These are phyloP conservation scores for Dipodomys spectabilis DNA, from an alignment of 2,113 vertebrate genomes.

Conservation along the genomic window DNA sequence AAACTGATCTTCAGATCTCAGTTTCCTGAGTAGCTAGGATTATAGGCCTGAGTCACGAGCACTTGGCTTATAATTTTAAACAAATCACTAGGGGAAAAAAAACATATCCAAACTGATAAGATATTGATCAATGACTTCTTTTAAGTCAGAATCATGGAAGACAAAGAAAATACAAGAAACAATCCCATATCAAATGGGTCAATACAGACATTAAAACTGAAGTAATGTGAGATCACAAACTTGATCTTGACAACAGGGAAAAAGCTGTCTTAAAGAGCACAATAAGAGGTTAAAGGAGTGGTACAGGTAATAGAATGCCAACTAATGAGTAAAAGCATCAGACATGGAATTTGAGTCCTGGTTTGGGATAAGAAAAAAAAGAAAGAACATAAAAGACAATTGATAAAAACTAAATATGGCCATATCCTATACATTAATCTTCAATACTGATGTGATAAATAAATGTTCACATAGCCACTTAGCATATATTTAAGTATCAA, in stretches of 20 bases:
- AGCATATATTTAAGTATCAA: background rate
- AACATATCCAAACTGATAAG: background rate
- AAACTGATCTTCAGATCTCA: too few species aligned
- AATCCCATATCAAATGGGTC: background rate
- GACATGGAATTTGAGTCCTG: too few species aligned
- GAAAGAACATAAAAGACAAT: background rate
- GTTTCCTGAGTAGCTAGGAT: too few species aligned
- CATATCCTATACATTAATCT: background rate
- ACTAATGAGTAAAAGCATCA: too few species aligned
- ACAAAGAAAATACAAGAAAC: background rate
- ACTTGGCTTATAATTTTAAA: background rate
- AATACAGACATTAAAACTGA: background rate
- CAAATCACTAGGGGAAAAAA: background rate
- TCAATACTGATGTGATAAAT: background rate
- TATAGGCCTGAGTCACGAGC: too few species aligned
- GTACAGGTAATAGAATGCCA: too few species aligned
- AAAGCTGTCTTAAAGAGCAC: background rate
- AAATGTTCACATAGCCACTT: too few species aligned
- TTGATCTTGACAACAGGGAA: background rate
- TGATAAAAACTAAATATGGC: background rate
- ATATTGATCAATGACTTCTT: too few species aligned
- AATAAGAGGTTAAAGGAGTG: too few species aligned
- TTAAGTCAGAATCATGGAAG: background rate
- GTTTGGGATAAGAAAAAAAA: too few species aligned
- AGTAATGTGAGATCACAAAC: background rate